phyloP scores from a whole-genome alignment of 1,140 invertebrate species.

The Glomeris maerens region DNA sequence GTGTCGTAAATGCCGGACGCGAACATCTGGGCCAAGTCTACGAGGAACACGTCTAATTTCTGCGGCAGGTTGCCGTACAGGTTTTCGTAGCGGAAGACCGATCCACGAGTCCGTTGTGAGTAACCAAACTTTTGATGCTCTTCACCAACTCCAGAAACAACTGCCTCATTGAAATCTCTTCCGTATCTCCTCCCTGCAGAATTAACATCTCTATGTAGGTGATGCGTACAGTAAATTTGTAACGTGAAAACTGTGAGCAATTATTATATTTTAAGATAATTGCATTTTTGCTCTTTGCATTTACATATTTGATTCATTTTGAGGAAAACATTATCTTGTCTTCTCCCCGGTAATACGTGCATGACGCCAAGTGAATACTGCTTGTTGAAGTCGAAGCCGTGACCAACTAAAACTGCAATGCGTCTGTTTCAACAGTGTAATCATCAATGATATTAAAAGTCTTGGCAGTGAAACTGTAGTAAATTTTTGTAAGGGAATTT shows the following conservation, averaged over 20 bases:
- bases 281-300: constrained; percentile 10
- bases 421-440: constrained; percentile 34
- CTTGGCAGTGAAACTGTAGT: too few relatives aligned
- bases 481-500: too few relatives aligned
- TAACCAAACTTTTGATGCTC: constrained; percentile 28
- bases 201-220: too few relatives aligned
- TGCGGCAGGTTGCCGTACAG: constrained; percentile 34
- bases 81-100: constrained; percentile 36
- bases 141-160: constrained; percentile 29
- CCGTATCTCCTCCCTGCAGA: not conserved
- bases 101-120: constrained; percentile 39
- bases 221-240: too few relatives aligned
- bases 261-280: not conserved
- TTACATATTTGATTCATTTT: too few relatives aligned
- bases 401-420: constrained; percentile 34
- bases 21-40: constrained; percentile 36
- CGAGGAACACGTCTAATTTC: constrained; percentile 30
- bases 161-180: constrained; percentile 21
- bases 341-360: constrained; percentile 34
- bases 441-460: too few relatives aligned
- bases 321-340: too few relatives aligned
- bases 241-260: too few relatives aligned
- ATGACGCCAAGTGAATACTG: constrained; percentile 34
- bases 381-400: constrained; percentile 40
- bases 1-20: constrained; percentile 36